These are phyloP conservation scores for Tenebrosternarchus preto DNA, from an alignment of 2,113 vertebrate species.

Conservation along the genomic window DNA sequence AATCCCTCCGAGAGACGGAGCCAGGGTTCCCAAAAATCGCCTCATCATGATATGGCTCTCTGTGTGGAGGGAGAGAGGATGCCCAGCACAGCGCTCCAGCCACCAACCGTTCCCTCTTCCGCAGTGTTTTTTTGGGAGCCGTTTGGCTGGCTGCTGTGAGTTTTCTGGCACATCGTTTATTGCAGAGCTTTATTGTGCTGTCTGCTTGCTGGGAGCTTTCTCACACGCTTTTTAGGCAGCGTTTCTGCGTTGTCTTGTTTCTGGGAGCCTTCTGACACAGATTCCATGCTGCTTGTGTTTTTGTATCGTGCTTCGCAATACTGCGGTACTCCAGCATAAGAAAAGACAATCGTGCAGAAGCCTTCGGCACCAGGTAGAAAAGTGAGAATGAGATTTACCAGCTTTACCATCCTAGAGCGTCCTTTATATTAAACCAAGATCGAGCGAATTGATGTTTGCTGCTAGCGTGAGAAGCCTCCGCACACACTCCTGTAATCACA, in stretches of 20 bases:
- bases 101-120: background rate
- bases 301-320: slow-evolving; percentile 23
- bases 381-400: slow-evolving; percentile 23
- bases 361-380: background rate
- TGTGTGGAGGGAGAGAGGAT: background rate
- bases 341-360: slow-evolving; percentile 27
- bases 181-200: background rate
- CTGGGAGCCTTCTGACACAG: slow-evolving; percentile 28
- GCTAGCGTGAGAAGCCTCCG: background rate
- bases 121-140: background rate
- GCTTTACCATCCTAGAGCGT: slow-evolving; percentile 33
- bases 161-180: background rate
- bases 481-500: slow-evolving; percentile 12
- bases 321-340: background rate
- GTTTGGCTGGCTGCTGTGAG: background rate
- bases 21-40: background rate
- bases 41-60: background rate
- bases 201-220: background rate
- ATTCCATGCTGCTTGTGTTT: slow-evolving; percentile 13
- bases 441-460: slow-evolving; percentile 36
- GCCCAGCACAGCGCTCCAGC: background rate
- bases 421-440: slow-evolving; percentile 45
- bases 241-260: slow-evolving; percentile 20
- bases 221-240: slow-evolving; percentile 14
- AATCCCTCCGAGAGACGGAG: background rate